Evolutionary conservation across 2,888 invertebrate genomes (phyloP), one percentile per base, ranked within the genome.

Genomic region (Athalia rosae): DNA sequence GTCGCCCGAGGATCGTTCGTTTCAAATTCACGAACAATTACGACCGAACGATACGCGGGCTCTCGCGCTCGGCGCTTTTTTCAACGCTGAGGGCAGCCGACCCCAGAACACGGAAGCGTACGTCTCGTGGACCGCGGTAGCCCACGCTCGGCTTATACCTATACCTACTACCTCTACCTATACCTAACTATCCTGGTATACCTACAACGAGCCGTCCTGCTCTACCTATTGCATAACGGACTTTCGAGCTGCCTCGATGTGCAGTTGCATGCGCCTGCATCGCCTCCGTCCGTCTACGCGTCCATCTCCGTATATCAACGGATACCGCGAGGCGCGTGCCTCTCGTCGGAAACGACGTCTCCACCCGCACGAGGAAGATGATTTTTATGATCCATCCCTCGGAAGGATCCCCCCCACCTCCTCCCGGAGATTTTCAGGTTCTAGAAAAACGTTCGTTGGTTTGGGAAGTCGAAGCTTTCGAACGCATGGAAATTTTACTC

Each of bases 171-270:
- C 61, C 45, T 61, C 48, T 59, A 74, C 61, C 53, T 7, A n/a
- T n/a, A 53, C 11, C n/a, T n/a, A 53, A 11, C n/a, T n/a, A n/a
- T 53, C 9, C n/a, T 9, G n/a, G 53, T 53, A 53, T 11, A 53
- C 53, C 56, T 71, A 67, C 50, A 67, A 67, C 67, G 67, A 67
- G 50, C 50, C 41, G 67, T 41, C 28, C 50, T 83, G 82, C 85
- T 85, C 83, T 83, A 82, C 82, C 82, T 83, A 84, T 88, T 88
- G 85, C 85, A 84, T 85, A 88, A 88, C 82, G 81, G 80, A 87
- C 88, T 88, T 86, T 86, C 87, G 84, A 85, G 85, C 83, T 56
- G 62, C 41, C 13, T 58, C 71, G 59, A 8, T 28, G 71, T 28
- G 61, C 11, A 71, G 43, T 71, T 71, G 71, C 28, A 28, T 28